Conservation (phyloP, 2,113 vertebrate genomes). For the Spermophilus dauricus region DNA sequence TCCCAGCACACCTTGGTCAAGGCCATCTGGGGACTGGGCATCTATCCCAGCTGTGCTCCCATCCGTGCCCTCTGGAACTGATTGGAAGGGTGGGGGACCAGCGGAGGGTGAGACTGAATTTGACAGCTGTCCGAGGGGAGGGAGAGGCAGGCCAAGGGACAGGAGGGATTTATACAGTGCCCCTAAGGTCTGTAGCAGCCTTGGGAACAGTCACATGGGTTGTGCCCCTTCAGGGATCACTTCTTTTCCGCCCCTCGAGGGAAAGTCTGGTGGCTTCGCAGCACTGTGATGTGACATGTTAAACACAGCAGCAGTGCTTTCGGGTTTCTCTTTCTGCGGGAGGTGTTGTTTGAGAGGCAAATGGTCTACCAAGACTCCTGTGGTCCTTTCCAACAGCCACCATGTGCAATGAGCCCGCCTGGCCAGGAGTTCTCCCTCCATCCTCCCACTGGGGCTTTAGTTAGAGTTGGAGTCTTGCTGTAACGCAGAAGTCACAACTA, state of each 20-base stretch:
- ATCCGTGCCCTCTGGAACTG: not conserved
- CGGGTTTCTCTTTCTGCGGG: not conserved
- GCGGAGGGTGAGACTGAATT: rapidly evolving
- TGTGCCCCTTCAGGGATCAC: too few relatives aligned
- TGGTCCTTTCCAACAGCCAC: not conserved
- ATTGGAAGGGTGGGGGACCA: not conserved
- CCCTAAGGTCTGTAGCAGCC: not conserved
- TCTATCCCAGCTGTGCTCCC: not conserved
- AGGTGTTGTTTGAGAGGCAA: rapidly evolving
- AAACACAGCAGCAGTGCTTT: not conserved
- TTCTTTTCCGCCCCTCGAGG: not conserved
- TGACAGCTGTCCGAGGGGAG: not conserved
- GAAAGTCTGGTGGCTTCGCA: not conserved
- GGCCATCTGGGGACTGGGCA: not conserved
- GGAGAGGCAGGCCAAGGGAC: not conserved
- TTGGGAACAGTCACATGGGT: not conserved
- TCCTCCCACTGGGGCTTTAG: not conserved
- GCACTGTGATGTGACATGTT: rapidly evolving
- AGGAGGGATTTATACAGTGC: not conserved
- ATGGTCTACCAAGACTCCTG: not conserved
- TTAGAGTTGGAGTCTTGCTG: not conserved
- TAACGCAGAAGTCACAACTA: slow-evolving; percentile 58
- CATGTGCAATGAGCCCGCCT: not conserved
- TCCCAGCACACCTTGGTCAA: too few relatives aligned
- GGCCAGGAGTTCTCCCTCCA: rapidly evolving